These are phyloP conservation scores for Hydrozoanthus tunicans DNA, from an alignment of 64 coral and sea anemone species.

Conservation along the genomic window DNA sequence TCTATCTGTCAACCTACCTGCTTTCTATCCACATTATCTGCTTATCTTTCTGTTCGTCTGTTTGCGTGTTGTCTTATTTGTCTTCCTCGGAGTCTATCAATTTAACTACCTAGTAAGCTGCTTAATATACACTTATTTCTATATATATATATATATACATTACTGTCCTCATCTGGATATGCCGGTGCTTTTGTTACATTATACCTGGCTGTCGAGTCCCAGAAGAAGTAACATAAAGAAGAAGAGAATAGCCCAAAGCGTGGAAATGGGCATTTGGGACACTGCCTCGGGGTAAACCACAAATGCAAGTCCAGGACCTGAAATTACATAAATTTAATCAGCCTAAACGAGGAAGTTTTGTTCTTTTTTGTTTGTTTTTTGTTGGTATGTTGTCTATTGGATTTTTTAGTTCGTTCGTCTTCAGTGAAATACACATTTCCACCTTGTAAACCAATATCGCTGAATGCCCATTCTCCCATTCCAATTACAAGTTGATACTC, in stretches of 20 bases:
- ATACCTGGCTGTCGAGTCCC: constrained; percentile 26
- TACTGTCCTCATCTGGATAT: too few relatives aligned
- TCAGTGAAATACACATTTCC: neutral
- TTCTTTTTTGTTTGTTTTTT: neutral
- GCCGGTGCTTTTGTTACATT: neutral
- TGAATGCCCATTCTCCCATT: too few relatives aligned
- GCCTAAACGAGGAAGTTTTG: neutral
- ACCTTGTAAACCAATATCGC: neutral
- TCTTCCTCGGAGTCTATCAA: too few relatives aligned
- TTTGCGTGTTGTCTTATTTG: too few relatives aligned
- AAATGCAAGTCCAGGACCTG: constrained; percentile 15
- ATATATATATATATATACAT: too few relatives aligned
- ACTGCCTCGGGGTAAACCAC: constrained; percentile 18
- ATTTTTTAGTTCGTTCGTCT: neutral
- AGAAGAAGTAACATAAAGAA: constrained; percentile 19
- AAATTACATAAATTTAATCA: neutral
- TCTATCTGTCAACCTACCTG: too few relatives aligned
- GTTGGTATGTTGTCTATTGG: neutral
- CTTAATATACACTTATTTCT: too few relatives aligned
- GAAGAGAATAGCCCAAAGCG: constrained; percentile 19
- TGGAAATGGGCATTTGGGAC: constrained; percentile 22
- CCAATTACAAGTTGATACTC: neutral
- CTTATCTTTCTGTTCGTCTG: too few relatives aligned
- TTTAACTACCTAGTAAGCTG: too few relatives aligned
- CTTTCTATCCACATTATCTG: too few relatives aligned